phyloP scores from a whole-genome alignment of 2,797 vertebrate species.

The Coracias cyanogaster region DNA sequence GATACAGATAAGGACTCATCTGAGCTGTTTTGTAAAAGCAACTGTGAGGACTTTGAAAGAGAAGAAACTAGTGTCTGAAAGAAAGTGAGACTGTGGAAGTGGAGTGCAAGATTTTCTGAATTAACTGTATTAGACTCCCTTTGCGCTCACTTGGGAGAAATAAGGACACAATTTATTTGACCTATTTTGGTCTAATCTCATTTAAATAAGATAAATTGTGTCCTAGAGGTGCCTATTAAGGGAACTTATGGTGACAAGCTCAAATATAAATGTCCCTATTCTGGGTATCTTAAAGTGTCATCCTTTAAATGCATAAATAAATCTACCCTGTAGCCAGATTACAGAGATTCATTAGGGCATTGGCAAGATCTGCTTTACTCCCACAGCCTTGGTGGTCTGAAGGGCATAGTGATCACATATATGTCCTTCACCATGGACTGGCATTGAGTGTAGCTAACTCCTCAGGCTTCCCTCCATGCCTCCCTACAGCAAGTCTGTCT shows the following conservation, averaged over 20 bases:
- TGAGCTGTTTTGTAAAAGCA: background rate
- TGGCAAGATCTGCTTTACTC: background rate
- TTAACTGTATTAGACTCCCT: background rate
- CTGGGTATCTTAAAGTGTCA: background rate
- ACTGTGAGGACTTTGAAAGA: background rate
- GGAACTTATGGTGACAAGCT: background rate
- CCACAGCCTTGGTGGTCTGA: background rate
- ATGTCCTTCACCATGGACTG: background rate
- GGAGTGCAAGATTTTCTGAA: background rate
- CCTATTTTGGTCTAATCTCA: conserved; percentile 17
- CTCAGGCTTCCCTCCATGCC: background rate
- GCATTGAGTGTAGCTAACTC: background rate
- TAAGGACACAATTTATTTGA: background rate
- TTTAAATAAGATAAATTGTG: background rate
- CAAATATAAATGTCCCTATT: background rate
- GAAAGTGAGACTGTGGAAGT: background rate
- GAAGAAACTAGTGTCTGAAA: background rate
- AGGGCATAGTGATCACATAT: background rate
- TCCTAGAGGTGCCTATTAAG: background rate
- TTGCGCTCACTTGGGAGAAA: background rate
- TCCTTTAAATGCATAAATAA: background rate
- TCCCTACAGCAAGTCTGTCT: fast-evolving
- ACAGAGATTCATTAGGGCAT: background rate
- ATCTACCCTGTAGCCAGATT: background rate
- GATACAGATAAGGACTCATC: background rate